These are phyloP conservation scores for Zophobas atratus DNA, from an alignment of 1,140 invertebrate genomes.

Conservation along the genomic window DNA sequence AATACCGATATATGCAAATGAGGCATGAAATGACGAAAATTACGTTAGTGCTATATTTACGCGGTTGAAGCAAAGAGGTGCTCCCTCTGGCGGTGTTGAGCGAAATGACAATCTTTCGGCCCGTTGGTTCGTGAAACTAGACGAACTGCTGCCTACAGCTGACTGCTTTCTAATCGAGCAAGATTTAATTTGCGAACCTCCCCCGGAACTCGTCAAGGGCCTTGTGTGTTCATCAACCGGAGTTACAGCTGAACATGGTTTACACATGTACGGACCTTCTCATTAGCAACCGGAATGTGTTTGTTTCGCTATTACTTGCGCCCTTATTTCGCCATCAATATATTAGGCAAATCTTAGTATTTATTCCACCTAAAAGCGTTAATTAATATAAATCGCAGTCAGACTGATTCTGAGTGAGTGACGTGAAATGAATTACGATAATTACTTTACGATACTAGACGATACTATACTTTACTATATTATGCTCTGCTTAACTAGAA, in stretches of 20 bases:
- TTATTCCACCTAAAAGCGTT: neutral
- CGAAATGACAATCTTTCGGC: constrained; percentile 58
- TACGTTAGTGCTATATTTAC: constrained; percentile 27
- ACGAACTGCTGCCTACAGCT: constrained; percentile 51
- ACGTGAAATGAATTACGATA: too few relatives aligned
- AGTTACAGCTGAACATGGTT: constrained; percentile 17
- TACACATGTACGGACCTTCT: constrained; percentile 42
- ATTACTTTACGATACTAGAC: too few relatives aligned
- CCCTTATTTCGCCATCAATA: constrained; percentile 18
- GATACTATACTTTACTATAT: too few relatives aligned
- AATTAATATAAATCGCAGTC: constrained; percentile 19
- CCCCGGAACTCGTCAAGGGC: constrained; percentile 26
- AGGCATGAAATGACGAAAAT: constrained; percentile 26
- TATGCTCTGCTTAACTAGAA: too few relatives aligned
- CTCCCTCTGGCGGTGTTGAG: constrained; percentile 36
- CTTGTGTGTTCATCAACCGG: constrained; percentile 21
- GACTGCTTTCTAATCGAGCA: constrained; percentile 57
- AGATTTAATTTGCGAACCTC: constrained; percentile 57
- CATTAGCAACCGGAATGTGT: constrained; percentile 43
- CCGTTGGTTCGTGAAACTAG: constrained; percentile 58
- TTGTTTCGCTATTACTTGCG: constrained; percentile 39
- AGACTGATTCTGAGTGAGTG: neutral
- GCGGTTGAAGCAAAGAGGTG: constrained; percentile 25
- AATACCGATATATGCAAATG: constrained; percentile 15
- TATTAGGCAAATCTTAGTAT: constrained; percentile 27